Percentiles rank a stretch among this genome's conserved stretches.
phyloP scores from a whole-genome alignment of 1,140 invertebrate species.

The Lasioglossum baleicum region DNA sequence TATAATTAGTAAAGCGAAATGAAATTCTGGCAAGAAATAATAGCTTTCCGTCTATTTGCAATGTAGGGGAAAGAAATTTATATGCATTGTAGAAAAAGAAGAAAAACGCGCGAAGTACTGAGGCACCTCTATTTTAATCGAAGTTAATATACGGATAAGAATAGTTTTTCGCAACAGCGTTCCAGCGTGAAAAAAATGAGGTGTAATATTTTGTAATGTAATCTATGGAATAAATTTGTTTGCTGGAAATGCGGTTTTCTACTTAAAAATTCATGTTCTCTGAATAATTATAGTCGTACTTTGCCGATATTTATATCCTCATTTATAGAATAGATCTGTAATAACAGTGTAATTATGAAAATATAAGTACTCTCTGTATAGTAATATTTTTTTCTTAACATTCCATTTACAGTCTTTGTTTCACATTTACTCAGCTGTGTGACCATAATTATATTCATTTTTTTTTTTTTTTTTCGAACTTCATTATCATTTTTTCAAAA shows the following conservation, averaged over 20 bases:
- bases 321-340: conserved; percentile 49
- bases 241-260: conserved; percentile 55
- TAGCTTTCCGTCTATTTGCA: conserved; percentile 20
- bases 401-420: conserved; percentile 6
- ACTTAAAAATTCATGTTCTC: conserved; percentile 39
- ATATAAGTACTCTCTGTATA: conserved; percentile 41
- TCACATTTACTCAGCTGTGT: not conserved
- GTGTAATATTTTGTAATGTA: conserved; percentile 58
- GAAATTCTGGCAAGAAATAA: conserved; percentile 20
- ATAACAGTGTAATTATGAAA: conserved; percentile 46
- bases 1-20: conserved; percentile 22
- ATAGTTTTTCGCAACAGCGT: conserved; percentile 27
- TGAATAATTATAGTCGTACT: conserved; percentile 15
- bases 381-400: conserved; percentile 7
- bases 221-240: conserved; percentile 51
- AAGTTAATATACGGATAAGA: conserved; percentile 20
- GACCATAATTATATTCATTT: not conserved
- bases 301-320: conserved; percentile 50
- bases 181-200: conserved; percentile 21
- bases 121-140: conserved; percentile 48
- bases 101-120: conserved; percentile 8
- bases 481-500: not conserved
- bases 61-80: conserved; percentile 39
- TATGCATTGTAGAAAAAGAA: conserved; percentile 40
- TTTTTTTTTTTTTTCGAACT: not conserved